Base-by-base conservation (phyloP, 1,140 invertebrate species). In the Grapholita molesta region DNA sequence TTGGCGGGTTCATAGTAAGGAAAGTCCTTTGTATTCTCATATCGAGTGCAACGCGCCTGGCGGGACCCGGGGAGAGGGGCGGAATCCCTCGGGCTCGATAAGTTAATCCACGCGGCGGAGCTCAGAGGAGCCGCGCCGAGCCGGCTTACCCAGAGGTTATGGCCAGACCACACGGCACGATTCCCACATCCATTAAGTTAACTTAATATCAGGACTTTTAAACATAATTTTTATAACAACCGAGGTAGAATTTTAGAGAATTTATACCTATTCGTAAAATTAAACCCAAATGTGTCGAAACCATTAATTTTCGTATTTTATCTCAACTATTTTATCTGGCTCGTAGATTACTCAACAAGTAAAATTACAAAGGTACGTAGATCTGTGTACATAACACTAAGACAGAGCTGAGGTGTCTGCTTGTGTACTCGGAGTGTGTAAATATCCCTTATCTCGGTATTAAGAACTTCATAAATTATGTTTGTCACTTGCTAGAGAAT, bases 391-490 rank as follows among this genome's bases (percentile, higher is more conserved):
- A 88, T 76, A 83, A 81, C 78, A 88, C 85, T 87, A 87, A 89
- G 86, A 89, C 87, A 85, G 76, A 86, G 85, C 72, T 84, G 82
- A 87, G 79, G 79, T 83, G 86, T 85, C 81, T 86, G 73, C 73
- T 74, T 88, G 87, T 86, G 78, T 86, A 83, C 85, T 84, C 78
- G 71, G 80, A 84, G 82, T 85, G 80, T 88, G 88, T 89, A 90
- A 90, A 90, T 85, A 88, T 83, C 69, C 78, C 85, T 89, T 91
- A 91, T 91, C 89, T 86, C 66, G 76, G 80, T 86, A 89, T 90
- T 89, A 89, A 82, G 84, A 86, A 89, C 87, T 90, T 89, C 89
- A 91, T 91, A 91, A 91, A 91, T 91, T 89, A 89, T 89, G 89
- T 91, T 90, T 91, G 88, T 91, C 86, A 91, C 75, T 78, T 84